Evolutionary conservation across 64 coral and sea anemone species (phyloP).

Genomic region (Anthopleura sola): DNA sequence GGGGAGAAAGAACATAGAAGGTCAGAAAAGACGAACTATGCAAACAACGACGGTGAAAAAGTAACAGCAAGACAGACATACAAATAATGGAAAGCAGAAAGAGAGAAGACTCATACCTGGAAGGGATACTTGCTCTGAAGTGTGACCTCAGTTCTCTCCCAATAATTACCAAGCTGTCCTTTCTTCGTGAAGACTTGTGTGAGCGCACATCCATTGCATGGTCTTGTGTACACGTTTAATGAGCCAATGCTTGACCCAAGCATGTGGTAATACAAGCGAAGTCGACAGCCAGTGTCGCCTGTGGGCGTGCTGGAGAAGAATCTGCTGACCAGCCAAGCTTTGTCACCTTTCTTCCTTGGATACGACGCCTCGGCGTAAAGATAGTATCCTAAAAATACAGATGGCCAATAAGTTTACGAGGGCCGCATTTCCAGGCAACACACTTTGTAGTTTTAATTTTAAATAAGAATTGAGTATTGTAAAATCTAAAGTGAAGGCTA

Average conservation of each 20-base stretch:
- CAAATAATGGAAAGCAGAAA: too few relatives aligned
- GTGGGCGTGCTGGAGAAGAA: conserved; percentile 29
- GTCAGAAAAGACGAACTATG: not conserved
- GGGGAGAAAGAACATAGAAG: not conserved
- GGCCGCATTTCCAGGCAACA: too few relatives aligned
- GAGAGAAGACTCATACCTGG: conserved; percentile 80
- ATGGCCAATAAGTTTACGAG: not conserved
- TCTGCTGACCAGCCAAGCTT: conserved; percentile 77
- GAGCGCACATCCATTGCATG: conserved; percentile 84
- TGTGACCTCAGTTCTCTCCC: conserved; percentile 71
- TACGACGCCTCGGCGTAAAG: conserved; percentile 82
- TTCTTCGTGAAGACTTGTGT: conserved; percentile 53
- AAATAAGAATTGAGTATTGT: too few relatives aligned
- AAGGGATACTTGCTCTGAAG: conserved; percentile 70
- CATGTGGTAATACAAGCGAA: conserved; percentile 94
- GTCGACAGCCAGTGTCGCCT: conserved; percentile 48
- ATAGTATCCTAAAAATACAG: conserved; percentile 66
- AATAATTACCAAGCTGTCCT: conserved; percentile 91
- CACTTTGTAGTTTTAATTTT: too few relatives aligned
- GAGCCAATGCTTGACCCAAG: conserved; percentile 82
- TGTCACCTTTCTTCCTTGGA: conserved; percentile 82
- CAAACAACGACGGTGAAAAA: not conserved
- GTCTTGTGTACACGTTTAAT: conserved; percentile 83
- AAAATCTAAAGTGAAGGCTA: too few relatives aligned
- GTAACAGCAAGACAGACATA: not conserved